phyloP scores from a whole-genome alignment of 2,888 invertebrate species.

The Tinea trinotella region DNA sequence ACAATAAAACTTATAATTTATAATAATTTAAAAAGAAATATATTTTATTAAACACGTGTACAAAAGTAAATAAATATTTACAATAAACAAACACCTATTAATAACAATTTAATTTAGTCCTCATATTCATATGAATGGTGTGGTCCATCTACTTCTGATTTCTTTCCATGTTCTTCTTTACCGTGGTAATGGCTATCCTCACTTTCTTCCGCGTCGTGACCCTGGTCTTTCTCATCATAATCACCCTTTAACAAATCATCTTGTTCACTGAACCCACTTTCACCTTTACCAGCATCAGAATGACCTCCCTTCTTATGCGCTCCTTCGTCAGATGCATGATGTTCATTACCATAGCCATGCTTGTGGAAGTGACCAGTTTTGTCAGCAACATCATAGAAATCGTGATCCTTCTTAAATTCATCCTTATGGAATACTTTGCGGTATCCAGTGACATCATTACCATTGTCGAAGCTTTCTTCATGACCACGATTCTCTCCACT shows the following conservation, averaged over 20 bases:
- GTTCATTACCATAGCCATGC: slow-evolving; percentile 69
- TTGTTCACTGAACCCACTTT: slow-evolving; percentile 66
- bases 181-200: slow-evolving; percentile 61
- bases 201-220: slow-evolving; percentile 71
- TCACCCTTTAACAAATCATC: slow-evolving; percentile 74
- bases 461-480: slow-evolving; percentile 30
- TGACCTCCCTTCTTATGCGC: slow-evolving; percentile 70
- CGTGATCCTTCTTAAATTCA: slow-evolving; percentile 83
- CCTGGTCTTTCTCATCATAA: slow-evolving; percentile 62
- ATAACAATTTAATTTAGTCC: neutral
- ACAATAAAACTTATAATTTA: neutral
- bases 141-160: neutral
- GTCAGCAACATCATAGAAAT: slow-evolving; percentile 81
- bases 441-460: slow-evolving; percentile 79
- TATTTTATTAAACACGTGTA: slow-evolving; percentile 8
- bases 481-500: slow-evolving; percentile 71
- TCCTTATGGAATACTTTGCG: slow-evolving; percentile 83
- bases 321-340: slow-evolving; percentile 70
- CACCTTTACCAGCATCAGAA: slow-evolving; percentile 64
- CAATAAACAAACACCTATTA: neutral
- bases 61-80: neutral
- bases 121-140: neutral
- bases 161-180: neutral
- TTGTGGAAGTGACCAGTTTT: slow-evolving; percentile 77
- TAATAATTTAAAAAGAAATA: neutral